Conservation (phyloP, 2,113 vertebrate species). For the Micronisus gabar region DNA sequence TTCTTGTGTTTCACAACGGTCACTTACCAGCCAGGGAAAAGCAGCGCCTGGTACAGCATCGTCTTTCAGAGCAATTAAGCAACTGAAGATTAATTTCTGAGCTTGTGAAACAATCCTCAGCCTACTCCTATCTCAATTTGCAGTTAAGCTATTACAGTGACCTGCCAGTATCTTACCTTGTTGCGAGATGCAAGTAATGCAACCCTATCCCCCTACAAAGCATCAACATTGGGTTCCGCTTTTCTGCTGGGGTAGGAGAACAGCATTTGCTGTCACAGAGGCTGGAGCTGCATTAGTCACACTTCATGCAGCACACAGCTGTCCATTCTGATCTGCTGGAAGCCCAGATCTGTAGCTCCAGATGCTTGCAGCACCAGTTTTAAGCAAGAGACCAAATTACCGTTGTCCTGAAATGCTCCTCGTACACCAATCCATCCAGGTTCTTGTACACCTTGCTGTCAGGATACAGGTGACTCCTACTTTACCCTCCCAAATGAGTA, state of each 20-base stretch:
- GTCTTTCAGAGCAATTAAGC: not conserved
- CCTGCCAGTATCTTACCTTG: not conserved
- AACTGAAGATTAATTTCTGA: not conserved
- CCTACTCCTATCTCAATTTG: not conserved
- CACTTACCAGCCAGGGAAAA: not conserved
- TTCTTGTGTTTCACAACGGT: not conserved
- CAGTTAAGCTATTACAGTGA: not conserved
- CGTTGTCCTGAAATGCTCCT: not conserved
- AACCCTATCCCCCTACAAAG: not conserved
- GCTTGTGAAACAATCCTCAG: not conserved
- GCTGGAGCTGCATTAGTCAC: not conserved
- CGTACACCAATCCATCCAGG: fast-evolving
- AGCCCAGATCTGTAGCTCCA: not conserved
- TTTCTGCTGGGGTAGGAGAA: not conserved
- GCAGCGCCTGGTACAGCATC: not conserved
- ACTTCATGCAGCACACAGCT: not conserved
- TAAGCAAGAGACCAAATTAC: not conserved
- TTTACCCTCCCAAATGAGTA: not conserved
- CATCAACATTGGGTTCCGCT: fast-evolving
- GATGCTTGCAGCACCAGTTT: not conserved
- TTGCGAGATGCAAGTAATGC: not conserved
- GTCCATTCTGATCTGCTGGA: fast-evolving
- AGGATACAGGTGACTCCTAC: not conserved
- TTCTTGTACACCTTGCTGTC: no score
- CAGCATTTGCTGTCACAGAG: not conserved